Conservation (phyloP, 2,888 invertebrate species). For the Branchipolynoe longqiensis region DNA sequence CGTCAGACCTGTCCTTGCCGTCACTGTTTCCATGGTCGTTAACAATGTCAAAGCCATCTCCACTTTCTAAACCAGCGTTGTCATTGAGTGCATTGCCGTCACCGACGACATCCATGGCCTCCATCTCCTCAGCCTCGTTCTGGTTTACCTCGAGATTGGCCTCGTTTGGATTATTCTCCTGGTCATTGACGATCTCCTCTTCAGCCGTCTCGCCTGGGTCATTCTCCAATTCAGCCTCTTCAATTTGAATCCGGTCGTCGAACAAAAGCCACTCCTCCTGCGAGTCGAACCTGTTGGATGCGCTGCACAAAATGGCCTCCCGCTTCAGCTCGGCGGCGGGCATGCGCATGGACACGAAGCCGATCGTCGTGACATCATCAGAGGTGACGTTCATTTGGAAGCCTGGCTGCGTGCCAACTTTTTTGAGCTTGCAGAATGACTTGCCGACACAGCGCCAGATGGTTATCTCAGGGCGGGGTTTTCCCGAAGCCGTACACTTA, state of each 20-base stretch:
- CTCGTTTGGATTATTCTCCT: too few species aligned
- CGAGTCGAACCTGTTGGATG: conserved; percentile 14
- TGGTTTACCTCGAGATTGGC: too few species aligned
- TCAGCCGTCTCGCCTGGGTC: background rate
- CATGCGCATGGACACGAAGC: background rate
- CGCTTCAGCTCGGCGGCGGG: conserved; percentile 33
- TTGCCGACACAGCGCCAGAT: conserved; percentile 24
- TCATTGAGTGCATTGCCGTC: too few species aligned
- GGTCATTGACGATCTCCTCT: background rate
- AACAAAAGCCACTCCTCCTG: conserved; percentile 34
- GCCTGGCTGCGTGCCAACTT: background rate
- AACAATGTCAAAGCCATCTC: too few species aligned
- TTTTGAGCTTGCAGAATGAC: background rate
- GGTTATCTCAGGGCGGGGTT: background rate
- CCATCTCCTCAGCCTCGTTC: too few species aligned
- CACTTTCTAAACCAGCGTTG: too few species aligned
- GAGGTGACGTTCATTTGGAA: background rate
- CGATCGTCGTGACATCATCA: background rate
- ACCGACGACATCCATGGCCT: too few species aligned
- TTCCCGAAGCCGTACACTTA: background rate
- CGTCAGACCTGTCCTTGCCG: too few species aligned
- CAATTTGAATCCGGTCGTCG: conserved; percentile 11
- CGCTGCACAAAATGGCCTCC: conserved; percentile 38
- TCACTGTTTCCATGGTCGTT: too few species aligned
- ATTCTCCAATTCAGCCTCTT: conserved; percentile 13